These are phyloP conservation scores for Pangasius macronema DNA, from an alignment of 2,797 vertebrate species.

Conservation along the genomic window DNA sequence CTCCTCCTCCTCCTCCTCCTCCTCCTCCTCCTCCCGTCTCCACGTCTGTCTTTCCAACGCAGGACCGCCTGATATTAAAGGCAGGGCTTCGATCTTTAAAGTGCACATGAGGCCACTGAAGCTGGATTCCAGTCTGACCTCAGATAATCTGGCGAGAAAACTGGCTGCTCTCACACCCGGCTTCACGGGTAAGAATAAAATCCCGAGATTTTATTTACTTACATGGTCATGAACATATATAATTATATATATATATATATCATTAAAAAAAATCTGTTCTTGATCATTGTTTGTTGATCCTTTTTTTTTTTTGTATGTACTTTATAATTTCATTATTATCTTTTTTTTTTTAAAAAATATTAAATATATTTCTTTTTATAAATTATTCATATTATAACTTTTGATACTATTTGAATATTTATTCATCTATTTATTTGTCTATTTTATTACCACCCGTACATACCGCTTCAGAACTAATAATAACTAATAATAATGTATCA, in stretches of 20 bases:
- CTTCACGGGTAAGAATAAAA: conserved; percentile 67
- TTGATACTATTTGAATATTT: not conserved
- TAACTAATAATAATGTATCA: not conserved
- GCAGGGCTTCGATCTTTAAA: conserved; percentile 73
- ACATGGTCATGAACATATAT: not conserved
- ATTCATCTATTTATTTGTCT: not conserved
- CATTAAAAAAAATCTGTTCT: not conserved
- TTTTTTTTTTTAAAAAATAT: not conserved
- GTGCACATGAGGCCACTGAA: conserved; percentile 70
- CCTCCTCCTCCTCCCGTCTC: not conserved
- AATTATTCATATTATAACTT: not conserved
- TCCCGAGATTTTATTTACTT: not conserved
- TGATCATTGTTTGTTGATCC: not conserved
- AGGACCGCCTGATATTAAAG: conserved; percentile 75
- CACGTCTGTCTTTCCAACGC: not conserved
- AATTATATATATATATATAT: not conserved
- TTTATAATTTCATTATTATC: not conserved
- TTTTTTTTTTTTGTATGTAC: not conserved
- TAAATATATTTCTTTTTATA: not conserved
- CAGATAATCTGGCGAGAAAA: conserved; percentile 63
- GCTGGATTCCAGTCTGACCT: conserved; percentile 57
- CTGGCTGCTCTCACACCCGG: conserved; percentile 65
- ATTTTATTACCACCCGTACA: not conserved
- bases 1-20: not conserved
- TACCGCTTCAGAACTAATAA: not conserved